These are phyloP conservation scores for Sinhomidia bicolor DNA, from an alignment of 2,888 invertebrate genomes.

Conservation along the genomic window DNA sequence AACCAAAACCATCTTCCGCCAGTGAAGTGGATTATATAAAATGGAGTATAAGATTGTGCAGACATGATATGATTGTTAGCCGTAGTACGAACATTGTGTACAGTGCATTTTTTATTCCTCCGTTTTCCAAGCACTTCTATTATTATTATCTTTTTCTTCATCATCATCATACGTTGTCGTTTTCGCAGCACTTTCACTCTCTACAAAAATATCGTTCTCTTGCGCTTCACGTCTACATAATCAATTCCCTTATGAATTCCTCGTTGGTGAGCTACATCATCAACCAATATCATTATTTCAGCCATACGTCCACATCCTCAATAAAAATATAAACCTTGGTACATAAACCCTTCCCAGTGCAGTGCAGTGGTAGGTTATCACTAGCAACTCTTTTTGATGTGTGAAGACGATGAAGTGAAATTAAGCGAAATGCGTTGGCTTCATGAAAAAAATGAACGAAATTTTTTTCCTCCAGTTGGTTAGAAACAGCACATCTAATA, in stretches of 20 bases:
- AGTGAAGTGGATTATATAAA: background rate
- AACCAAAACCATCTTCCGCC: background rate
- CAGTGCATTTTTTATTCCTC: conserved; percentile 1
- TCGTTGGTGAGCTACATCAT: conserved; percentile 2
- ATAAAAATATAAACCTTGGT: background rate
- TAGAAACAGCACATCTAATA: too few relatives aligned
- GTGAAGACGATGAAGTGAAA: background rate
- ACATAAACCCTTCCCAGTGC: too few relatives aligned
- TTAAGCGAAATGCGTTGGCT: too few relatives aligned
- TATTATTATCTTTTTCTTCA: background rate
- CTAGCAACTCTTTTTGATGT: background rate
- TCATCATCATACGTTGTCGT: background rate
- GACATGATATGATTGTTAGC: background rate
- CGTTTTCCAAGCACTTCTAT: background rate
- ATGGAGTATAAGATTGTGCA: conserved; percentile 8
- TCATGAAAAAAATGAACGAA: too few relatives aligned
- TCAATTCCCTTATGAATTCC: conserved; percentile 35
- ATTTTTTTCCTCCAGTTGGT: too few relatives aligned
- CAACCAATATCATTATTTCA: background rate
- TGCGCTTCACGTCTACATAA: background rate
- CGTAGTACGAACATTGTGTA: too few relatives aligned
- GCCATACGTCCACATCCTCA: background rate
- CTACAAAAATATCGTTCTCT: background rate
- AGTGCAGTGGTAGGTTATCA: too few relatives aligned
- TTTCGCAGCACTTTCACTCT: background rate